phyloP scores from a whole-genome alignment of 2,113 vertebrate genomes.

The Seriola dumerili region DNA sequence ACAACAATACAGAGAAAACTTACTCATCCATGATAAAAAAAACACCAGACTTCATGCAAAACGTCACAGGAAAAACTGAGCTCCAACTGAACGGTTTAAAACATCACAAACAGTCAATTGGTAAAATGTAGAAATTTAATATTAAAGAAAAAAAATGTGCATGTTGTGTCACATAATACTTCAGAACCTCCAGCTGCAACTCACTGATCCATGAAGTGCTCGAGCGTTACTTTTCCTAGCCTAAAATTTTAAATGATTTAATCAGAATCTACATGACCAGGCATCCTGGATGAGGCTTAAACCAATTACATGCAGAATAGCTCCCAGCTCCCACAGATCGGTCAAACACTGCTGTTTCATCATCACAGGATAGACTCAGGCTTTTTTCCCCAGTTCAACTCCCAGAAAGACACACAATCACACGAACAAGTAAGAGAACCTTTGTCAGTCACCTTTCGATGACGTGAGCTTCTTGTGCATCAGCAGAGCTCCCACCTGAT shows the following conservation, averaged over 20 bases:
- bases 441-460: not conserved
- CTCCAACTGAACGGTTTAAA: not conserved
- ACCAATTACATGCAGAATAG: not conserved
- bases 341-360: not conserved
- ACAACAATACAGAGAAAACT: slow-evolving; percentile 60
- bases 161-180: not conserved
- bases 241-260: not conserved
- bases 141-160: not conserved
- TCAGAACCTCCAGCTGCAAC: slow-evolving; percentile 1
- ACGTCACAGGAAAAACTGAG: slow-evolving; percentile 32
- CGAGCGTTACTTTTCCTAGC: not conserved
- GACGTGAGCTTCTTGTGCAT: not conserved
- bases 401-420: not conserved
- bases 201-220: not conserved
- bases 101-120: not conserved
- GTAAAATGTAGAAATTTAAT: not conserved
- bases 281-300: not conserved
- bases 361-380: not conserved
- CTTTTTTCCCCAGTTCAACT: not conserved
- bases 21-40: slow-evolving; percentile 59
- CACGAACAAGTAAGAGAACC: too few species aligned
- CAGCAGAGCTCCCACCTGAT: not conserved
- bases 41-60: slow-evolving; percentile 65
- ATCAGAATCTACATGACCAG: not conserved
- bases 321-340: not conserved